phyloP scores from a whole-genome alignment of 2,888 invertebrate species.

The Bellardia pandia region DNA sequence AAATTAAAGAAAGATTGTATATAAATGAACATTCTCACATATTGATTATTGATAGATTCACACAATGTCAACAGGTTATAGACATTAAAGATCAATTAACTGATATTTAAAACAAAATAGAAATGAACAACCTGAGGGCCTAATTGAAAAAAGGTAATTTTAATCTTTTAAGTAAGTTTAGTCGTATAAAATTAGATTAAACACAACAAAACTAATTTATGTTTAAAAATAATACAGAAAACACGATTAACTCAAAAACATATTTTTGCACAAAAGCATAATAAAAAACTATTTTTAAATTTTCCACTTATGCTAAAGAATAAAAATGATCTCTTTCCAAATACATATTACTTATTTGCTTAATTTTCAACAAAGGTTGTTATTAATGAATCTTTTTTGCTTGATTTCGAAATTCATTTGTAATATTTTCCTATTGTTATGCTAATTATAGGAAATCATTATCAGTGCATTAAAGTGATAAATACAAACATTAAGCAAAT shows the following conservation, averaged over 20 bases:
- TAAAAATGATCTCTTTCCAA: too few relatives aligned
- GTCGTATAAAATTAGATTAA: too few relatives aligned
- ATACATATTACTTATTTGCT: background rate
- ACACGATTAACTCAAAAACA: too few relatives aligned
- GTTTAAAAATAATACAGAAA: too few relatives aligned
- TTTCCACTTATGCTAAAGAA: too few relatives aligned
- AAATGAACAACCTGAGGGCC: background rate
- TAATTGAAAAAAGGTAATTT: too few relatives aligned
- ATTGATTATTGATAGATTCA: background rate
- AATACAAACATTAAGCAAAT: constrained; percentile 3
- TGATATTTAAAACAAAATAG: background rate
- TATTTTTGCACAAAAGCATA: too few relatives aligned
- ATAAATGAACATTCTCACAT: background rate
- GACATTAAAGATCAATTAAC: background rate
- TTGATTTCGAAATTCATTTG: background rate
- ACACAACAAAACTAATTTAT: too few relatives aligned
- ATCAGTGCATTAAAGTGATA: constrained; percentile 43
- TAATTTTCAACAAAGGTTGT: background rate
- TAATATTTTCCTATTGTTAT: constrained; percentile 6
- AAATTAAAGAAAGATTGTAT: background rate
- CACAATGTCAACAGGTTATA: background rate
- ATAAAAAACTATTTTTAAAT: too few relatives aligned
- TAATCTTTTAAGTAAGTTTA: too few relatives aligned
- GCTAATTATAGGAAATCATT: constrained; percentile 41
- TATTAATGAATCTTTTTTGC: background rate